A percentile compares a stretch with the other conserved stretches of the same genome.
phyloP scores from a whole-genome alignment of 2,888 invertebrate genomes.

The Lycaena phlaeas region DNA sequence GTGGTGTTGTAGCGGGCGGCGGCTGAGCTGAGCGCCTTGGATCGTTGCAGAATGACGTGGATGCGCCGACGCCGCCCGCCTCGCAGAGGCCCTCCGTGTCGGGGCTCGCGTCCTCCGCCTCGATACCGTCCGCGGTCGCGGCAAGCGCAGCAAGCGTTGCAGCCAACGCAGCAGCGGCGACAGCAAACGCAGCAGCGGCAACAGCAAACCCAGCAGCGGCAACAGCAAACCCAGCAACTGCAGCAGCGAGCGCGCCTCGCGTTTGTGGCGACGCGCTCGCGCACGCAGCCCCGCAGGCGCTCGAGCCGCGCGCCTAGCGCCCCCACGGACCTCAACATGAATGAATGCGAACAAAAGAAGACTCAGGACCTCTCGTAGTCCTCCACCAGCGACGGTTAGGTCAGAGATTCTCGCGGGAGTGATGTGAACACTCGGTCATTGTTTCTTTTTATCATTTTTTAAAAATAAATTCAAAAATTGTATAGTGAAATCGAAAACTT shows the following conservation, averaged over 20 bases:
- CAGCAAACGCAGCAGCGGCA: background rate
- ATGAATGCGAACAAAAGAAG: conserved; percentile 21
- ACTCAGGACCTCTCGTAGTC: too few species aligned
- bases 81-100: conserved; percentile 45
- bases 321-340: conserved; percentile 27
- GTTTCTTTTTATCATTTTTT: background rate
- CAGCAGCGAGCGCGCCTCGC: conserved; percentile 7
- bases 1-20: conserved; percentile 53
- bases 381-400: too few species aligned
- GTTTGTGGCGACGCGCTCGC: conserved; percentile 17
- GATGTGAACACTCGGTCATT: too few species aligned
- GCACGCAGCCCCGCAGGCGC: conserved; percentile 18
- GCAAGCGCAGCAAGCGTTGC: background rate
- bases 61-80: conserved; percentile 60
- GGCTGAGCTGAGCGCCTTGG: conserved; percentile 63
- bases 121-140: conserved; percentile 34
- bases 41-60: conserved; percentile 71
- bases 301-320: conserved; percentile 29
- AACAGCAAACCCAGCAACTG: background rate
- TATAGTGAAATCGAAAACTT: background rate
- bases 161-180: background rate
- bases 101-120: conserved; percentile 28
- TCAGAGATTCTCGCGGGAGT: too few species aligned
- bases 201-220: conserved; percentile 17
- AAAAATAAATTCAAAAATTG: background rate